These are phyloP conservation scores for Trichomalopsis sarcophagae DNA, from an alignment of 1,140 invertebrate species.

Conservation along the genomic window DNA sequence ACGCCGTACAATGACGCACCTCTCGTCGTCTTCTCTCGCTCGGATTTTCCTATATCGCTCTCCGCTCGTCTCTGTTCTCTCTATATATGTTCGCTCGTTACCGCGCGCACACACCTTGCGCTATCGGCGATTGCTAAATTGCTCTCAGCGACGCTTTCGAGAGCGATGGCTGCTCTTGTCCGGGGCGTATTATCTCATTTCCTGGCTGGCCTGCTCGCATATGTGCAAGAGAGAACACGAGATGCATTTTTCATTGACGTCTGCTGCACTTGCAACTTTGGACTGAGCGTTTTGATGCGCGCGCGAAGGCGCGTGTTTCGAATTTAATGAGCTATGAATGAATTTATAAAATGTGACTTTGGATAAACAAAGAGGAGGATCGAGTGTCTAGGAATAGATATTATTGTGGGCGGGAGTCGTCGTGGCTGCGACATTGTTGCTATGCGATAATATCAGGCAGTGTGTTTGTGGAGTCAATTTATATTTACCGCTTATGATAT, in stretches of 20 bases:
- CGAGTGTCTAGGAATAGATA: background rate
- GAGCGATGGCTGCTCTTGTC: background rate
- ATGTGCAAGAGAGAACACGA: background rate
- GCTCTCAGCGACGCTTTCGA: background rate
- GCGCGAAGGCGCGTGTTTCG: background rate
- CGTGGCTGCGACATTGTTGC: background rate
- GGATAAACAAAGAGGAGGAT: background rate
- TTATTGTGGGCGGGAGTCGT: background rate
- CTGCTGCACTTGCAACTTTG: background rate
- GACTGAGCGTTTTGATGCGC: too few species aligned
- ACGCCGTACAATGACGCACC: too few species aligned
- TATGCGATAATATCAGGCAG: slow-evolving; percentile 5
- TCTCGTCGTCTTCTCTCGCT: background rate
- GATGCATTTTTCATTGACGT: background rate
- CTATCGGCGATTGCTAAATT: slow-evolving; percentile 14
- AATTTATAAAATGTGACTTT: background rate
- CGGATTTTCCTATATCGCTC: slow-evolving; percentile 31
- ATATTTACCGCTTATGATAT: background rate
- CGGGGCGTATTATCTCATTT: background rate
- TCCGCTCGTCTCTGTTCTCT: too few species aligned
- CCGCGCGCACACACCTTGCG: background rate
- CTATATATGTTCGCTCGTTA: background rate
- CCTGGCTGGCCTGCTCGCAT: background rate
- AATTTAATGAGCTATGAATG: background rate
- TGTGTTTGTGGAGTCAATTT: background rate